A percentile compares a stretch with the other conserved stretches of the same genome.
Conservation (phyloP, 1,140 invertebrate genomes). For the Campoletis sonorensis region DNA sequence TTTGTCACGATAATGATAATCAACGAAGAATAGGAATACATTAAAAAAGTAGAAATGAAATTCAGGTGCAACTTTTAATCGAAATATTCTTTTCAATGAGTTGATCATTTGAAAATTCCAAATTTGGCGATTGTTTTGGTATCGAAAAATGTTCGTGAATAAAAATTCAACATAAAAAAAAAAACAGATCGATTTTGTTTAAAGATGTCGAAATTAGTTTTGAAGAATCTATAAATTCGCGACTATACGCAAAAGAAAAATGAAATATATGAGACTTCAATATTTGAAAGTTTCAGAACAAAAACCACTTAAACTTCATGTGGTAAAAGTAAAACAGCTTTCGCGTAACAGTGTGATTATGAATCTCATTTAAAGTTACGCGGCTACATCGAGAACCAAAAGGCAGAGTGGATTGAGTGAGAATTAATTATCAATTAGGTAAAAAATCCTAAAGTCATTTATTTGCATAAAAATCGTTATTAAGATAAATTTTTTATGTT, state of each 20-base stretch:
- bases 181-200: not conserved
- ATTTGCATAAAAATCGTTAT: too few relatives aligned
- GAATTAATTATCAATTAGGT: too few relatives aligned
- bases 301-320: not conserved
- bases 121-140: not conserved
- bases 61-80: too few relatives aligned
- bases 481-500: too few relatives aligned
- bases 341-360: not conserved
- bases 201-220: not conserved
- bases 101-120: constrained; percentile 26
- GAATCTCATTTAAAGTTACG: not conserved
- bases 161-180: too few relatives aligned
- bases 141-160: too few relatives aligned
- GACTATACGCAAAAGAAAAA: not conserved
- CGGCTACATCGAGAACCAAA: not conserved
- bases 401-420: too few relatives aligned
- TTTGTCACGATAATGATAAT: too few relatives aligned
- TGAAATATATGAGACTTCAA: not conserved
- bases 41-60: constrained; percentile 10
- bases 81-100: too few relatives aligned
- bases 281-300: not conserved
- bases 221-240: not conserved
- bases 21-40: not conserved
- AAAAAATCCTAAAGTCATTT: too few relatives aligned
- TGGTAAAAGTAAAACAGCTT: not conserved